Conservation (phyloP, 2,113 vertebrate species). For the Larimichthys polyactis region DNA sequence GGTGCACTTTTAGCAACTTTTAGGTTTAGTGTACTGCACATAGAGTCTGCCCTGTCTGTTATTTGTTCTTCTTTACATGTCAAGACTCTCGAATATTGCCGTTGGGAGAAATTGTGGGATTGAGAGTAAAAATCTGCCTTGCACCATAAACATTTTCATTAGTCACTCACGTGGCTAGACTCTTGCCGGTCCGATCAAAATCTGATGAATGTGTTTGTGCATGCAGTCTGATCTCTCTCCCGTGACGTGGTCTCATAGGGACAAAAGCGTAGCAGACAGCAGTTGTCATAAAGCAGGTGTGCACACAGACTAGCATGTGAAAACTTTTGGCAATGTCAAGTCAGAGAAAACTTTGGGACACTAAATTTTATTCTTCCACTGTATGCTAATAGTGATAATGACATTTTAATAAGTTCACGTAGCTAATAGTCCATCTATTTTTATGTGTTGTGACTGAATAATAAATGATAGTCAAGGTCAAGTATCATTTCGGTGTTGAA, state of each 20-base stretch:
- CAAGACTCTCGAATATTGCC: neutral
- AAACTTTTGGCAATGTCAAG: neutral
- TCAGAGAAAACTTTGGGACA: neutral
- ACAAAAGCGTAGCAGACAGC: constrained; percentile 19
- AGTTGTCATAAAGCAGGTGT: constrained; percentile 24
- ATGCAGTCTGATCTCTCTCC: constrained; percentile 20
- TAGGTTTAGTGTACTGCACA: neutral
- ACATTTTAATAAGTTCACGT: neutral
- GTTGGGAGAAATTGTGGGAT: constrained; percentile 6
- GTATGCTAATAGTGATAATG: neutral
- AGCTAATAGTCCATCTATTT: neutral
- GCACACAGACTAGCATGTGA: neutral
- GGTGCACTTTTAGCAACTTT: no score
- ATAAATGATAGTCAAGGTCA: neutral
- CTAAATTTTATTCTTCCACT: neutral
- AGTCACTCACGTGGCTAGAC: constrained; percentile 19
- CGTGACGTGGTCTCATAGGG: neutral
- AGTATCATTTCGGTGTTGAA: neutral
- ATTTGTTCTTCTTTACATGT: neutral
- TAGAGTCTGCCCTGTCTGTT: neutral
- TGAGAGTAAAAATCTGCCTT: neutral
- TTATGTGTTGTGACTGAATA: neutral
- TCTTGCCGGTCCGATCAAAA: constrained; percentile 27
- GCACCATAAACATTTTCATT: constrained; percentile 37
- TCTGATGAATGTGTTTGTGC: constrained; percentile 28